Percentiles rank a stretch among this genome's conserved stretches.
These are phyloP conservation scores for Pseudorectes ferrugineus DNA, from an alignment of 2,113 vertebrate species.

Conservation along the genomic window DNA sequence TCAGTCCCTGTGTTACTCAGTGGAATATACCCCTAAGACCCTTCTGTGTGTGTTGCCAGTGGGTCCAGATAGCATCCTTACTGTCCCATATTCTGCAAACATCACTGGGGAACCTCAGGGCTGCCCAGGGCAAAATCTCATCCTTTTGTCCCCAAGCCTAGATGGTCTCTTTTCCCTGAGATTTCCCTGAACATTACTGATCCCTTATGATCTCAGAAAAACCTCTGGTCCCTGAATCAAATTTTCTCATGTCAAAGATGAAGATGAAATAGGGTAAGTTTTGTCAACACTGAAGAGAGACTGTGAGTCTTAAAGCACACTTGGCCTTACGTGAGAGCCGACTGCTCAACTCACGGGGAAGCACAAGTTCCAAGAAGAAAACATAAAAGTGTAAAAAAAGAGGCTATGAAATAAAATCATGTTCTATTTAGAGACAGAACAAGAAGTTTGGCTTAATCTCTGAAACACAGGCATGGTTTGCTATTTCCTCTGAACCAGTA, in stretches of 20 bases:
- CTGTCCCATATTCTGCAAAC: background rate
- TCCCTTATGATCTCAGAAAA: background rate
- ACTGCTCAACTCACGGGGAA: background rate
- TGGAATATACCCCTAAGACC: background rate
- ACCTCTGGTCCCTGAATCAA: background rate
- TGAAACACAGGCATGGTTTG: background rate
- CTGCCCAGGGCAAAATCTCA: background rate
- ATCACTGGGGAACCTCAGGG: background rate
- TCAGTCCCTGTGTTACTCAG: background rate
- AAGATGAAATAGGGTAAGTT: background rate
- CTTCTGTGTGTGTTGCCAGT: background rate
- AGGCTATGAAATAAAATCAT: background rate
- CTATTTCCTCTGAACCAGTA: background rate
- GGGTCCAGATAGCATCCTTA: background rate
- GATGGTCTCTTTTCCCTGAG: background rate
- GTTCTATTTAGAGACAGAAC: slow-evolving; percentile 1
- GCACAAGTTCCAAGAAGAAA: background rate
- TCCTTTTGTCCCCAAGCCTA: background rate
- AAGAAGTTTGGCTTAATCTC: background rate
- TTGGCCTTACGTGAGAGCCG: background rate
- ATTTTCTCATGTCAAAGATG: background rate
- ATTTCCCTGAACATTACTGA: background rate
- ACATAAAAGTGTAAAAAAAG: background rate
- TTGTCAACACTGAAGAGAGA: background rate
- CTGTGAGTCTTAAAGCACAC: background rate